These are phyloP conservation scores for Alectoris magna DNA, from an alignment of 2,797 vertebrate genomes.

Conservation along the genomic window DNA sequence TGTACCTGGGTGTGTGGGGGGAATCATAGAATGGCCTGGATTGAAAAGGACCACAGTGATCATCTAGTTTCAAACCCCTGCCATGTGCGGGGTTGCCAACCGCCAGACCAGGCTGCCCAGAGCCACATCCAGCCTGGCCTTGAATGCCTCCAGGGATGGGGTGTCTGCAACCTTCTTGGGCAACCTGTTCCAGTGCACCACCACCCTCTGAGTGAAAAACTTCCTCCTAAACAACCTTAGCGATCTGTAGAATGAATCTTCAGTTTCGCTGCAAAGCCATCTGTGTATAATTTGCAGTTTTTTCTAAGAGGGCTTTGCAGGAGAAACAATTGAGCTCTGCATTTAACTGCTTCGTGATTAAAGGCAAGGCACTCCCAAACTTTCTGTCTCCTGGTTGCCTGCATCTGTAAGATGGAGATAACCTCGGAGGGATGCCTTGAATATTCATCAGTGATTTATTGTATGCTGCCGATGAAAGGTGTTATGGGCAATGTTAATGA, in stretches of 20 bases:
- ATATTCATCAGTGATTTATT: conserved; percentile 54
- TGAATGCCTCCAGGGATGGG: too few relatives aligned
- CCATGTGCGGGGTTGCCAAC: too few relatives aligned
- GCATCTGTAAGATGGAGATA: conserved; percentile 47
- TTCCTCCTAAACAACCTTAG: neutral
- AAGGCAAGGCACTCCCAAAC: neutral
- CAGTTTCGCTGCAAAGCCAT: neutral
- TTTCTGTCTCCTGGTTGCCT: neutral
- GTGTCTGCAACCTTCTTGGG: too few relatives aligned
- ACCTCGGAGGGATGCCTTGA: conserved; percentile 34
- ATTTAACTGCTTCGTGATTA: neutral
- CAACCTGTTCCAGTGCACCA: too few relatives aligned
- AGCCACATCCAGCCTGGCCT: too few relatives aligned
- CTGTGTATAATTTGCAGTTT: neutral
- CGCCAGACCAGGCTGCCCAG: too few relatives aligned
- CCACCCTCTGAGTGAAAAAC: too few relatives aligned
- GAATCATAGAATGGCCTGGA: too few relatives aligned
- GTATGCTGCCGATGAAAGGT: neutral
- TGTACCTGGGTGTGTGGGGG: neutral
- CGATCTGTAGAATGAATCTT: neutral
- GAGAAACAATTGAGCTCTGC: neutral
- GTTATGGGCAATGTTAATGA: conserved; percentile 42
- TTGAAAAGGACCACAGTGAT: too few relatives aligned
- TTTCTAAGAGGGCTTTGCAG: neutral
- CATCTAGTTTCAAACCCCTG: too few relatives aligned